Evolutionary conservation across 2,797 vertebrate genomes (phyloP).

Genomic region (Nyctibius grandis): DNA sequence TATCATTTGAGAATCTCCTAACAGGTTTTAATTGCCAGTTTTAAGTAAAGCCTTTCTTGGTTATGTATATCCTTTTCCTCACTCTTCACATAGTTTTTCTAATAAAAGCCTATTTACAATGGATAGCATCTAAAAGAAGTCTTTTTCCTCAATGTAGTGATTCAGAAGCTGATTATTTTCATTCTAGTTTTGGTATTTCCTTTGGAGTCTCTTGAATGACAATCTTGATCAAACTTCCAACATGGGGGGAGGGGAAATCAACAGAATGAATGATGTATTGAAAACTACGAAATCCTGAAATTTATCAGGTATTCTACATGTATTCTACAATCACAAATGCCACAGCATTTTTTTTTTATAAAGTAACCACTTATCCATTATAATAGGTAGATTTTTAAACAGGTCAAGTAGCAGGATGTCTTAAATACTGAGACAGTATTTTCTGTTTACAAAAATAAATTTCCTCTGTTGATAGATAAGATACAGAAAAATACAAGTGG

Average conservation of each 20-base stretch:
- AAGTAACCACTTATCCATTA: neutral
- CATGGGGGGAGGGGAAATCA: neutral
- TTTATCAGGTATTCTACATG: neutral
- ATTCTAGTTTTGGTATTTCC: neutral
- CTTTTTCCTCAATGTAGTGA: neutral
- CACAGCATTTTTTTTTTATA: neutral
- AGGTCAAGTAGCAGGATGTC: neutral
- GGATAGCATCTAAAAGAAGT: neutral
- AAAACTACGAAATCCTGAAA: neutral
- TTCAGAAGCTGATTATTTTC: neutral
- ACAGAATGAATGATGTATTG: conserved; percentile 5
- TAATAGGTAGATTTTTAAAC: conserved; percentile 24
- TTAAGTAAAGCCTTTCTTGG: neutral
- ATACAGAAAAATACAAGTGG: conserved; percentile 67
- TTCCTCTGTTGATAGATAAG: conserved; percentile 73
- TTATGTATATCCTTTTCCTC: neutral
- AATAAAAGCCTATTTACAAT: neutral
- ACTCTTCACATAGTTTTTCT: neutral
- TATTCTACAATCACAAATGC: neutral
- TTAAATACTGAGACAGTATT: conserved; percentile 5
- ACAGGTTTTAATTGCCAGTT: neutral
- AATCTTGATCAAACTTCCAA: neutral
- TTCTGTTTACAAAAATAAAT: conserved; percentile 45
- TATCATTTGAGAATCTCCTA: neutral
- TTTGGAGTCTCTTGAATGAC: neutral